phyloP scores from a whole-genome alignment of 30 jellyfish, hydroid and myxozoan genomes.

The Chironex yamaguchii region DNA sequence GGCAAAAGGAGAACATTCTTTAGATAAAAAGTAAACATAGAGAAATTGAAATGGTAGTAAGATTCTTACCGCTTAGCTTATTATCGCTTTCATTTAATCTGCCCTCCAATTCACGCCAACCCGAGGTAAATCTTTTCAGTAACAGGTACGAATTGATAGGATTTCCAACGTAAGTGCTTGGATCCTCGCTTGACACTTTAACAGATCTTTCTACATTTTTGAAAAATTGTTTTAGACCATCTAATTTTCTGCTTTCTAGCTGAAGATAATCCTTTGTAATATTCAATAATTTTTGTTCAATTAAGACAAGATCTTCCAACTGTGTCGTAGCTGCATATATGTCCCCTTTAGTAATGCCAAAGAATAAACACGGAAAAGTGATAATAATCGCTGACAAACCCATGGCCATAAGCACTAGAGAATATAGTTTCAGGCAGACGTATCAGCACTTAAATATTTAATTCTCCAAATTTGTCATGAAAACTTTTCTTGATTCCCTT shows the following conservation, averaged over 20 bases:
- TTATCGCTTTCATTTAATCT: conserved; percentile 74
- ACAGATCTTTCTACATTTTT: conserved; percentile 82
- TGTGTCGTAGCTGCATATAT: conserved; percentile 82
- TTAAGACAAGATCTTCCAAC: conserved; percentile 73
- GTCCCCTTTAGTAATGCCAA: conserved; percentile 48
- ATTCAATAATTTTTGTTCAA: conserved; percentile 78
- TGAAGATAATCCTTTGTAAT: conserved; percentile 72
- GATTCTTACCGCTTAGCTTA: conserved; percentile 71
- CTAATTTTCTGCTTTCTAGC: conserved; percentile 69
- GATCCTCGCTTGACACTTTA: conserved; percentile 81
- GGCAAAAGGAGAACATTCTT: background rate
- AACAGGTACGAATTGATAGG: conserved; percentile 91
- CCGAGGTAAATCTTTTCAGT: conserved; percentile 93
- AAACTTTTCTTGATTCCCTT: background rate
- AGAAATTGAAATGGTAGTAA: background rate
- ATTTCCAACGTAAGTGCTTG: conserved; percentile 81
- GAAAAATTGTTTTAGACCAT: conserved; percentile 81
- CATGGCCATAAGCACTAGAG: background rate
- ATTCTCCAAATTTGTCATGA: background rate
- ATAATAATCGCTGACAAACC: background rate
- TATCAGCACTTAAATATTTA: too few species aligned
- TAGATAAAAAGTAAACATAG: background rate
- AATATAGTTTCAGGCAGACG: too few species aligned
- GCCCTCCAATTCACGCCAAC: conserved; percentile 87
- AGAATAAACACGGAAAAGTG: background rate